Base-by-base conservation (phyloP, 2,797 vertebrate species). In the Etheostoma nigrum region DNA sequence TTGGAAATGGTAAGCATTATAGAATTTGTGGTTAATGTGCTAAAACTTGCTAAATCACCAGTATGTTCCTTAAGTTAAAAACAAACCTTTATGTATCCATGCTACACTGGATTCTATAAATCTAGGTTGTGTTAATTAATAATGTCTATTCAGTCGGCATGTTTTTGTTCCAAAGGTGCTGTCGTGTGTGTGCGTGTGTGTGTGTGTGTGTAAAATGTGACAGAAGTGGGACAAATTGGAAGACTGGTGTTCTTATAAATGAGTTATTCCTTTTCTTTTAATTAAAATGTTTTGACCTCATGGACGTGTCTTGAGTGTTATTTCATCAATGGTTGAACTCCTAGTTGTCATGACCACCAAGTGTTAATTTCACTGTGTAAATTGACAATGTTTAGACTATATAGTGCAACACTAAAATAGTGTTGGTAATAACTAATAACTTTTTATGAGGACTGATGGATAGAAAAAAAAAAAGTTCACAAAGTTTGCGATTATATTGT, bases 241-340 rank as follows among this genome's bases (percentile, higher is more conserved):
- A 68, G 67, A 72, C 42, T 72, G n/a, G 4, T 80, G 81, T 90
- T 88, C 84, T 83, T 88, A 86, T 53, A 72, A 67, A 67, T 72
- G 30, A 75, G 53, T 69, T 75, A 76, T 79, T 77, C 13, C 3
- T 25, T 66, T 88, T 88, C 30, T 90, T 90, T 90, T 72, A 13
- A 91, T 89, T 88, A 93, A 94, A 93, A 84, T 65, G 69, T 76
- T 90, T 87, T 89, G 88, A 91, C 81, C 70, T 84, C 47, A 83
- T 69, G 1, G 61, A 67, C 71, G 36, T 57, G 69, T 47, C 42
- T 13, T 13, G 27, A 2, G 21, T 54, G 49, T 21, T 78, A 1
- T 63, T 83, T 78, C 49, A 4, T 82, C 13, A 9, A 1, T 15
- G 14, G 27, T 55, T 74, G n/a, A 45, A 48, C 6, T 16, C 3